A percentile compares a stretch with the other conserved stretches of the same genome.
phyloP scores from a whole-genome alignment of 2,888 invertebrate species.

The Hypercompe scribonia region DNA sequence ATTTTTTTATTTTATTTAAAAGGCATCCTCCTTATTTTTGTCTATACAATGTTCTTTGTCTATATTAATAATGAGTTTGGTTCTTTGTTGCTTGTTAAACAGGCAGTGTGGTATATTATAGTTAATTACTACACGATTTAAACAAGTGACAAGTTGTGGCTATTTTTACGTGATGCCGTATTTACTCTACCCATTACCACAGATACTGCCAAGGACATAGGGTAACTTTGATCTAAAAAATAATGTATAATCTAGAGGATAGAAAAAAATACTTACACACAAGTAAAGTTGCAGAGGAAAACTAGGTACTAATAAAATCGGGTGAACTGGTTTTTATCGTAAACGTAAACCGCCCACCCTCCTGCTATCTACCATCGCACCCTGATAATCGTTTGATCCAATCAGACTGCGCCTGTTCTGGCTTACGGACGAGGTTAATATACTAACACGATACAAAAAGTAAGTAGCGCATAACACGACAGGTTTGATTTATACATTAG shows the following conservation, averaged over 20 bases:
- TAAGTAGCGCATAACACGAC: slow-evolving; percentile 13
- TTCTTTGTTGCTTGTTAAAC: too few relatives aligned
- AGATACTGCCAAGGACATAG: neutral
- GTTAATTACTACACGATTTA: neutral
- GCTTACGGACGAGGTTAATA: slow-evolving; percentile 51
- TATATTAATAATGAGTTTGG: too few relatives aligned
- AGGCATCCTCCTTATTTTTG: too few relatives aligned
- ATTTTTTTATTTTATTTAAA: too few relatives aligned
- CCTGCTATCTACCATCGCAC: slow-evolving; percentile 57
- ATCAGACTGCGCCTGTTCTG: slow-evolving; percentile 60
- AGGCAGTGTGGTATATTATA: too few relatives aligned
- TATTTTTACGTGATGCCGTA: too few relatives aligned
- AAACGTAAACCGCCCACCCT: slow-evolving; percentile 19
- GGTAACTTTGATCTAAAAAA: too few relatives aligned
- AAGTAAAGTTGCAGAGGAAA: neutral
- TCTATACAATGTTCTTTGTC: too few relatives aligned
- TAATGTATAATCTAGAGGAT: too few relatives aligned
- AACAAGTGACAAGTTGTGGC: neutral
- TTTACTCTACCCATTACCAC: too few relatives aligned
- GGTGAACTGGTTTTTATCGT: neutral
- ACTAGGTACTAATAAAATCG: neutral
- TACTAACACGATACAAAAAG: slow-evolving; percentile 45
- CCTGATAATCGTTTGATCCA: slow-evolving; percentile 66
- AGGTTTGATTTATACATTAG: slow-evolving; percentile 16
- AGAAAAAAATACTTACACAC: neutral